Conservation (phyloP, 2,888 invertebrate genomes). For the Plusia festucae region DNA sequence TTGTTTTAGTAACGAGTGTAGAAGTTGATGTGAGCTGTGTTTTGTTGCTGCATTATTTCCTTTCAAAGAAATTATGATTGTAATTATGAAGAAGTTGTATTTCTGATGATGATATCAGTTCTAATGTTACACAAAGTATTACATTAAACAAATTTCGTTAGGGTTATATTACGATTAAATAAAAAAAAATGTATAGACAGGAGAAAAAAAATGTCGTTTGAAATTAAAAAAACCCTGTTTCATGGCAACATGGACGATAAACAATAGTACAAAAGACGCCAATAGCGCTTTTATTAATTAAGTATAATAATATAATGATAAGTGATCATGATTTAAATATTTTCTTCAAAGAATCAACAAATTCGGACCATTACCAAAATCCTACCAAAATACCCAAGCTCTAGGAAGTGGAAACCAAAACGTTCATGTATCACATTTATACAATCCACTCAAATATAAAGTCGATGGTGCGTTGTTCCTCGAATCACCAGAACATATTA, state of each 20-base stretch:
- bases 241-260: no score
- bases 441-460: slow-evolving; percentile 28
- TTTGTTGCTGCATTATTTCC: neutral
- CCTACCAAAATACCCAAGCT: neutral
- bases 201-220: neutral
- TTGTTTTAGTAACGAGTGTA: slow-evolving; percentile 37
- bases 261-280: no score
- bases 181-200: neutral
- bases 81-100: no score
- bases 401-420: neutral
- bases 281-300: no score
- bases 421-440: slow-evolving; percentile 10
- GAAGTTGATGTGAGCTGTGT: slow-evolving; percentile 7
- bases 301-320: no score
- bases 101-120: no score
- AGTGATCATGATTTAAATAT: no score
- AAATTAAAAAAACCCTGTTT: no score
- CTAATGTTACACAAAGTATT: no score
- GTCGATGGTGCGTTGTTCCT: slow-evolving; percentile 36
- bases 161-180: neutral
- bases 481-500: slow-evolving; percentile 56
- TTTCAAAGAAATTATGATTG: neutral
- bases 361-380: neutral
- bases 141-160: no score
- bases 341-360: no score